Percentiles rank a stretch among this genome's conserved stretches.
phyloP scores from a whole-genome alignment of 1,140 invertebrate species.

The Lepidurus arcticus region DNA sequence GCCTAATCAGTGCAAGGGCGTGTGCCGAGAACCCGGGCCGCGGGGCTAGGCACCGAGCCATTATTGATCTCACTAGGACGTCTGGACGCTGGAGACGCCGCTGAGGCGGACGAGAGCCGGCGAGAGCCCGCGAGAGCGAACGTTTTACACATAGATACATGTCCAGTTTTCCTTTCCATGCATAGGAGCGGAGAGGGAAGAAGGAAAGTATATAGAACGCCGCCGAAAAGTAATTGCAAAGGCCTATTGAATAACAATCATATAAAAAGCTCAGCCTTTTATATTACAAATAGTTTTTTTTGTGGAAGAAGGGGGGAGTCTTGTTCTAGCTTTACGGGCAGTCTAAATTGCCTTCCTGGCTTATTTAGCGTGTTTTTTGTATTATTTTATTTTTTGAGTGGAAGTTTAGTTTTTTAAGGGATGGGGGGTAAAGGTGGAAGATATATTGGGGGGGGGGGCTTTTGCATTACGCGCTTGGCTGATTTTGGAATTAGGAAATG shows the following conservation, averaged over 20 bases:
- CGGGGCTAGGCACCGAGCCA: slow-evolving; percentile 19
- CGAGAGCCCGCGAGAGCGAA: neutral
- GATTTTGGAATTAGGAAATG: slow-evolving; percentile 11
- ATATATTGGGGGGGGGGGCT: neutral
- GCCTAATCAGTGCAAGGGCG: slow-evolving; percentile 20
- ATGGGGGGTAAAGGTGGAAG: neutral
- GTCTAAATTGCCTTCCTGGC: neutral
- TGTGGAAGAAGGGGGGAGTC: neutral
- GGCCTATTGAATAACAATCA: slow-evolving; percentile 13
- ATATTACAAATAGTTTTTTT: neutral
- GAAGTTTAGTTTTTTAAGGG: neutral
- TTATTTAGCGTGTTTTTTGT: no score
- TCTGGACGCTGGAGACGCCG: slow-evolving; percentile 12
- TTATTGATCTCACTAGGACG: slow-evolving; percentile 21
- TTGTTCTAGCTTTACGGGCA: neutral
- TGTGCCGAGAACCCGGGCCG: slow-evolving; percentile 16
- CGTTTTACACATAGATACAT: no score
- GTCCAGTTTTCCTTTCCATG: no score
- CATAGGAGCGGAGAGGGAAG: no score
- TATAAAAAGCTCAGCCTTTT: neutral
- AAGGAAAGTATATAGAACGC: neutral
- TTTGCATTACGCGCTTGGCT: slow-evolving; percentile 14
- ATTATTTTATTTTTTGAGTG: neutral
- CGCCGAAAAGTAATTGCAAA: neutral
- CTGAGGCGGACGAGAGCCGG: neutral